These are phyloP conservation scores for Clusia tigrina DNA, from an alignment of 2,888 invertebrate genomes.

Conservation along the genomic window DNA sequence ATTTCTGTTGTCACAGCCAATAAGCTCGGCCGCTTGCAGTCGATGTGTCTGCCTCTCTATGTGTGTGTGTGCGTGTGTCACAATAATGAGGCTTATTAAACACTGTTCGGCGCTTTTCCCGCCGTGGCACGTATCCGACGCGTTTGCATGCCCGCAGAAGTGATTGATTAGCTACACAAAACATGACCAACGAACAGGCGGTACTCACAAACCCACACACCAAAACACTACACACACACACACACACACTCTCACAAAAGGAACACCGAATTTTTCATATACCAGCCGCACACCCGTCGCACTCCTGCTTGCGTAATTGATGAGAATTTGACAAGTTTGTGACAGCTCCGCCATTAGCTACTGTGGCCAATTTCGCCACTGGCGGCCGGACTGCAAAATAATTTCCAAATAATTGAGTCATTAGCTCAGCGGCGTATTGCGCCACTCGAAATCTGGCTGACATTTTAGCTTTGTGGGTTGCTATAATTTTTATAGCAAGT, in stretches of 20 bases:
- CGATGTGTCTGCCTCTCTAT: too few species aligned
- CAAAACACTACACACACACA: not conserved
- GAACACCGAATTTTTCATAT: not conserved
- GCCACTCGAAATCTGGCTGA: too few species aligned
- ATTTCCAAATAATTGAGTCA: not conserved
- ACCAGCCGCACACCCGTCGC: too few species aligned
- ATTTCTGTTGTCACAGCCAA: not conserved
- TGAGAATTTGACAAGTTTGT: constrained; percentile 4
- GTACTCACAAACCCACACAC: not conserved
- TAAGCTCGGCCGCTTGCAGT: not conserved
- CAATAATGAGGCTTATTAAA: constrained; percentile 6
- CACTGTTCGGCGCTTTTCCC: not conserved
- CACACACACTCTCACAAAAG: not conserved
- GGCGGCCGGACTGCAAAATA: not conserved
- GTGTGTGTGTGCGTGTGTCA: not conserved
- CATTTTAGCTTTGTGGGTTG: too few species aligned
- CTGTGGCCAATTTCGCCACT: not conserved
- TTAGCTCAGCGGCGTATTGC: not conserved
- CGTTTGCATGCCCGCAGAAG: not conserved
- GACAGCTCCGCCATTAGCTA: constrained; percentile 7
- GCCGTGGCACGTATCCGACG: too few species aligned
- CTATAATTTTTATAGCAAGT: too few species aligned
- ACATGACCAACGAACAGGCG: too few species aligned
- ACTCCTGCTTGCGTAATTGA: not conserved
- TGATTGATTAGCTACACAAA: not conserved